Evolutionary conservation across 2,113 vertebrate genomes (phyloP).

Genomic region (Oreotragus oreotragus): DNA sequence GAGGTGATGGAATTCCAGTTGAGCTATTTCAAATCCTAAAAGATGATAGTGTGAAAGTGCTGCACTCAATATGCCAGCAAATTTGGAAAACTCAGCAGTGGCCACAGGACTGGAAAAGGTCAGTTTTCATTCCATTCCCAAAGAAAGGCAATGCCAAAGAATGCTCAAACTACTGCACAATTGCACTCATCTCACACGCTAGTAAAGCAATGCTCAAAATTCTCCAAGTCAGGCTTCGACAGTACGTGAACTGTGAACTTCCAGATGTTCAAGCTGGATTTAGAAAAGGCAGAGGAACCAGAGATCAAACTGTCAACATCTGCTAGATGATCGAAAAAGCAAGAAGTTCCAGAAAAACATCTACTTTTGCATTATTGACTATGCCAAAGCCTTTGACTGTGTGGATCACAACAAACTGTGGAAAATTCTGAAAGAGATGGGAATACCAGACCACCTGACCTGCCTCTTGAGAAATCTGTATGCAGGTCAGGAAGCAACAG

Average conservation of each 20-base stretch:
- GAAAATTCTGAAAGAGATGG: background rate
- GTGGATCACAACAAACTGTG: background rate
- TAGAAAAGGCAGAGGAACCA: background rate
- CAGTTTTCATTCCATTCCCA: background rate
- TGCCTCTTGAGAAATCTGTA: background rate
- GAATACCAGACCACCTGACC: background rate
- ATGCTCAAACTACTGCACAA: background rate
- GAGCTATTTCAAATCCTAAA: background rate
- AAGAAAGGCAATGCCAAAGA: background rate
- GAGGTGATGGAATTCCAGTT: background rate
- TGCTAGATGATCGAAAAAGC: background rate
- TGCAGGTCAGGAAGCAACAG: background rate
- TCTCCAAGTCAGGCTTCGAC: background rate
- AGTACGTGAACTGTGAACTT: background rate
- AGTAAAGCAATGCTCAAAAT: background rate
- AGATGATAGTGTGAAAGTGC: background rate
- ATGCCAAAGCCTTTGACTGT: background rate
- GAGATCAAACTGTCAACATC: background rate
- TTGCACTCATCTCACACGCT: background rate
- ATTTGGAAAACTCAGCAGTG: background rate
- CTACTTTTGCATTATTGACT: background rate
- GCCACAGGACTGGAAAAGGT: background rate
- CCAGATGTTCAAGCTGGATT: background rate
- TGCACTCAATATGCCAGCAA: background rate
- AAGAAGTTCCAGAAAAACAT: background rate